phyloP scores from a whole-genome alignment of 2,888 invertebrate genomes.

The Brachycybe producta region DNA sequence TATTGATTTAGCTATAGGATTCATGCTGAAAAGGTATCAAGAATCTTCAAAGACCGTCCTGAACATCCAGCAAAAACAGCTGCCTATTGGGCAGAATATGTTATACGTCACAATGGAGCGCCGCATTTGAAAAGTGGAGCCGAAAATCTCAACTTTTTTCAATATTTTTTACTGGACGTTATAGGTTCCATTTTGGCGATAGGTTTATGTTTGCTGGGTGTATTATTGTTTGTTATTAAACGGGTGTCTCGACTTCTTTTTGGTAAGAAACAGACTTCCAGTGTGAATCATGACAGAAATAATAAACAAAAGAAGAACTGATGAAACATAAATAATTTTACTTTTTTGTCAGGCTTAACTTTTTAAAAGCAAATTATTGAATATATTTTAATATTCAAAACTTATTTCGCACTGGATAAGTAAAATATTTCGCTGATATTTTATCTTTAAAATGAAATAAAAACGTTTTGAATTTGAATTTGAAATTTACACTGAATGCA shows the following conservation, averaged over 20 bases:
- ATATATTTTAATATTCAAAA: too few relatives aligned
- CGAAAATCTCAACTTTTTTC: slow-evolving; percentile 3
- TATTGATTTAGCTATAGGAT: too few relatives aligned
- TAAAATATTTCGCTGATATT: too few relatives aligned
- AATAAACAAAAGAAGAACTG: too few relatives aligned
- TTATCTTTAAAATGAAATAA: too few relatives aligned
- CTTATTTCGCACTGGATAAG: too few relatives aligned
- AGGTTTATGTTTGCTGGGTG: not conserved
- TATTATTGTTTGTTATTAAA: not conserved
- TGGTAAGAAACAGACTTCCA: not conserved
- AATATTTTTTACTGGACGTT: slow-evolving; percentile 14
- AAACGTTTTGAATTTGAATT: too few relatives aligned
- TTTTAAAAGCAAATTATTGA: too few relatives aligned
- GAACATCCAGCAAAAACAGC: not conserved
- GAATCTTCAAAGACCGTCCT: slow-evolving; percentile 10
- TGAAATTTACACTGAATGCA: too few relatives aligned
- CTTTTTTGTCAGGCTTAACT: too few relatives aligned
- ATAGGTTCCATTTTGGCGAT: not conserved
- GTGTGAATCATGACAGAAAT: too few relatives aligned
- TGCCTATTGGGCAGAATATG: slow-evolving; percentile 13
- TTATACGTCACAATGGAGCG: slow-evolving; percentile 15
- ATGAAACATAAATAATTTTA: too few relatives aligned
- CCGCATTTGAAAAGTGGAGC: not conserved
- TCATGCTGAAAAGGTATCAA: not conserved
- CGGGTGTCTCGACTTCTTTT: not conserved